Conservation (phyloP, 2,888 invertebrate species). For the Rosalia funebris region DNA sequence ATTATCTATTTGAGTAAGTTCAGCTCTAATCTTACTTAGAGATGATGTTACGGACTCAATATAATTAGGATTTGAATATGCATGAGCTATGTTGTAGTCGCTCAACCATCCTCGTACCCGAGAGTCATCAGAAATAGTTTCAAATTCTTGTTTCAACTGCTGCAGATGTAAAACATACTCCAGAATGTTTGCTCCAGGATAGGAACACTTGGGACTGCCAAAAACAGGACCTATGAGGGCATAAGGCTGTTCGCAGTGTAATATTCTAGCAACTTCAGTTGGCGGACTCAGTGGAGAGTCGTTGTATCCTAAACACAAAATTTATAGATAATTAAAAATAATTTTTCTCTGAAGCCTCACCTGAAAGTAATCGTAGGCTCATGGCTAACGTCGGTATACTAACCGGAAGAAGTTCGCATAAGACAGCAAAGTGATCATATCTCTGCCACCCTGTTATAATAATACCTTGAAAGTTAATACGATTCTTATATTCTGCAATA, state of each 20-base stretch:
- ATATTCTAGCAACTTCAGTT: conserved; percentile 54
- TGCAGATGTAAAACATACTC: conserved; percentile 62
- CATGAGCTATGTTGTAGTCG: conserved; percentile 73
- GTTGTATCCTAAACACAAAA: conserved; percentile 57
- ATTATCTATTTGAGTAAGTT: conserved; percentile 65
- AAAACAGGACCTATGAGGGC: conserved; percentile 55
- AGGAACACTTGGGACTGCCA: conserved; percentile 58
- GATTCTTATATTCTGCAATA: conserved; percentile 66
- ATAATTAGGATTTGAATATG: conserved; percentile 72
- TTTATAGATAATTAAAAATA: background rate
- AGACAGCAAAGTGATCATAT: conserved; percentile 77
- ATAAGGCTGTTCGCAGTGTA: conserved; percentile 58
- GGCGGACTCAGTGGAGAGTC: conserved; percentile 67
- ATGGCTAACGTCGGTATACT: conserved; percentile 74
- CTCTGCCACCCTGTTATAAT: conserved; percentile 76
- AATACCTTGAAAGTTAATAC: conserved; percentile 70
- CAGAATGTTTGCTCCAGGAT: conserved; percentile 58
- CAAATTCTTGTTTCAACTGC: conserved; percentile 66
- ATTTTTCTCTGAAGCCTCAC: conserved; percentile 35
- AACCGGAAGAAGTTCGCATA: conserved; percentile 75
- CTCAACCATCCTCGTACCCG: conserved; percentile 70
- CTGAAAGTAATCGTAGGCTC: conserved; percentile 65
- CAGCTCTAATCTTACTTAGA: conserved; percentile 66
- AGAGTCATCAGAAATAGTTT: conserved; percentile 62
- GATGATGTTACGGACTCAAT: conserved; percentile 69